A percentile compares a stretch with the other conserved stretches of the same genome.
Conservation (phyloP, 2,888 invertebrate species). For the Acrobasis consociella region DNA sequence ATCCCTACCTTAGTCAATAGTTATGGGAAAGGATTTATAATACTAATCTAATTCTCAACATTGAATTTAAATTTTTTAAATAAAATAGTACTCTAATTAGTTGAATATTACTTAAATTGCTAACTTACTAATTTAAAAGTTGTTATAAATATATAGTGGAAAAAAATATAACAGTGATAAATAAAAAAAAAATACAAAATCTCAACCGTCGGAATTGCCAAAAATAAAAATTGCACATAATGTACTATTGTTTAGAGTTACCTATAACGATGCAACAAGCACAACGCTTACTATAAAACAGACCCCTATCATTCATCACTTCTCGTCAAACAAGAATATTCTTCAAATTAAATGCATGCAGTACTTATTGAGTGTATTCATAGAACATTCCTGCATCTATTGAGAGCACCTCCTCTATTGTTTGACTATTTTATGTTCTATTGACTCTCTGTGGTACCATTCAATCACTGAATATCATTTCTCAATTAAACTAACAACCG, state of each 20-base stretch:
- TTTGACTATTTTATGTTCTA: conserved; percentile 27
- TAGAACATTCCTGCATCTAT: conserved; percentile 13
- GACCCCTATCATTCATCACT: background rate
- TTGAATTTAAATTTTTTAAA: too few relatives aligned
- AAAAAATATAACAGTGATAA: too few relatives aligned
- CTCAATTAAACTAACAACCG: conserved; percentile 31
- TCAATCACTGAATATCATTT: conserved; percentile 31
- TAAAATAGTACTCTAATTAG: too few relatives aligned
- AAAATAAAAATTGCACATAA: background rate
- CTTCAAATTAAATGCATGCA: background rate
- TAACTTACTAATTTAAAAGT: too few relatives aligned
- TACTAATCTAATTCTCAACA: too few relatives aligned
- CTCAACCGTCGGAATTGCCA: too few relatives aligned
- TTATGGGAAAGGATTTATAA: too few relatives aligned
- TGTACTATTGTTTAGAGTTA: too few relatives aligned
- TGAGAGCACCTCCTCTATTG: conserved; percentile 25
- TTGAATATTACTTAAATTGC: too few relatives aligned
- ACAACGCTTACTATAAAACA: background rate
- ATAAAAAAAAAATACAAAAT: too few relatives aligned
- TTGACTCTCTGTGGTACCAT: conserved; percentile 26
- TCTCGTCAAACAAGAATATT: background rate
- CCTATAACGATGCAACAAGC: background rate
- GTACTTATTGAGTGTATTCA: conserved; percentile 15
- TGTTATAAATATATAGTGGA: too few relatives aligned
- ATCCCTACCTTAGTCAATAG: too few relatives aligned